Conservation (phyloP, 1,140 invertebrate genomes). For the Idris sp. region DNA sequence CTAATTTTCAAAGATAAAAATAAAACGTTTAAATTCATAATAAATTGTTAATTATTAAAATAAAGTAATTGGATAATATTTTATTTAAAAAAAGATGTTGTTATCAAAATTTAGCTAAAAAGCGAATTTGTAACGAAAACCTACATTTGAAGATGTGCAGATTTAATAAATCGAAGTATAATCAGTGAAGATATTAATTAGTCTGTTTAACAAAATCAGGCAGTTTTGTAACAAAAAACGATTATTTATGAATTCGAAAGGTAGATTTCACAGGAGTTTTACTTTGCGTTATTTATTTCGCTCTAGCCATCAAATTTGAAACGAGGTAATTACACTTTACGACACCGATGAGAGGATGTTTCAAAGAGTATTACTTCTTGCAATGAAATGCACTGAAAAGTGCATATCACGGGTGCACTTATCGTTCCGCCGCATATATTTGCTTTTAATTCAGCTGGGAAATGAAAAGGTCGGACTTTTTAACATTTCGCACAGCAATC, state of each 20-base stretch:
- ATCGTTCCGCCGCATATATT: slow-evolving; percentile 53
- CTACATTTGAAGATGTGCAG: too few species aligned
- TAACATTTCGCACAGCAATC: slow-evolving; percentile 16
- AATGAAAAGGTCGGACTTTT: slow-evolving; percentile 45
- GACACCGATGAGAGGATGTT: slow-evolving; percentile 60
- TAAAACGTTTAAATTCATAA: too few species aligned
- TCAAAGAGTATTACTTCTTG: slow-evolving; percentile 53
- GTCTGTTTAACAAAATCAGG: slow-evolving; percentile 23
- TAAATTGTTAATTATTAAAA: too few species aligned
- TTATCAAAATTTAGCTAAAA: too few species aligned
- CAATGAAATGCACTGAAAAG: slow-evolving; percentile 56
- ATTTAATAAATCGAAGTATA: too few species aligned
- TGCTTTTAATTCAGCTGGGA: slow-evolving; percentile 54
- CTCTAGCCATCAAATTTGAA: slow-evolving; percentile 53
- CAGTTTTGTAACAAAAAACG: slow-evolving; percentile 21
- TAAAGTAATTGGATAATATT: too few species aligned
- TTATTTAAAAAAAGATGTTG: too few species aligned
- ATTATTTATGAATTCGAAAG: slow-evolving; percentile 45
- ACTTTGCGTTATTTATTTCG: slow-evolving; percentile 51
- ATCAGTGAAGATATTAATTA: slow-evolving; percentile 38
- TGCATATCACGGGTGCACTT: slow-evolving; percentile 56
- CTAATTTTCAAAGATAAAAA: too few species aligned
- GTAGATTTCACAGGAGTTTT: slow-evolving; percentile 28
- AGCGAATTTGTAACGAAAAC: too few species aligned
- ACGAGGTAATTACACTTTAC: slow-evolving; percentile 62